A percentile compares a stretch with the other conserved stretches of the same genome.
Evolutionary conservation across 2,797 vertebrate genomes (phyloP).

Genomic region (Neopelma chrysocephalum): DNA sequence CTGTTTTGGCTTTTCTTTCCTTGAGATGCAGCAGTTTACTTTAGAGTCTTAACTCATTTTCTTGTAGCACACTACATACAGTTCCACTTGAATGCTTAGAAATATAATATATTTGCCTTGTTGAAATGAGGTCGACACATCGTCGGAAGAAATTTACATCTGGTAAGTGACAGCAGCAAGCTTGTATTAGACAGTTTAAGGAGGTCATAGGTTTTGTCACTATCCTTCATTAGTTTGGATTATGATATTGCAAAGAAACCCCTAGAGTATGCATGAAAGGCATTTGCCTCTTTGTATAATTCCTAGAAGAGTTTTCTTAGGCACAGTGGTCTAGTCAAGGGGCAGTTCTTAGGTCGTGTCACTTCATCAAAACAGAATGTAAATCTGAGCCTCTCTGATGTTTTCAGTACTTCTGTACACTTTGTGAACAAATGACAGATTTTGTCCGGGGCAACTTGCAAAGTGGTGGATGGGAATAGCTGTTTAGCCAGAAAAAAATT

Average conservation of each 20-base stretch:
- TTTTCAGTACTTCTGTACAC: not conserved
- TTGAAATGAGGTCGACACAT: slow-evolving; percentile 30
- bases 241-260: not conserved
- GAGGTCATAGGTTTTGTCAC: slow-evolving; percentile 19
- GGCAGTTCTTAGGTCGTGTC: not conserved
- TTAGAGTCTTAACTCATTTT: slow-evolving; percentile 2
- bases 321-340: not conserved
- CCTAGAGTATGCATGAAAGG: not conserved
- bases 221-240: not conserved
- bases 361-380: not conserved
- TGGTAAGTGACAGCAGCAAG: slow-evolving; percentile 2
- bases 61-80: not conserved
- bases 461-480: not conserved
- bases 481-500: not conserved
- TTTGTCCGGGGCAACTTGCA: not conserved
- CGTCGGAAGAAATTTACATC: slow-evolving; percentile 1
- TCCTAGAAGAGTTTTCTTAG: not conserved
- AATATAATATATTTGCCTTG: slow-evolving; percentile 27
- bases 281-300: not conserved
- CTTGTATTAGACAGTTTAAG: not conserved
- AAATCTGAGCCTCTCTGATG: not conserved
- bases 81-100: slow-evolving; percentile 51
- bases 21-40: slow-evolving; percentile 10
- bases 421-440: not conserved
- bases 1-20: not conserved